phyloP scores from a whole-genome alignment of 2,888 invertebrate species.

The Trypoxylon attenuatum region DNA sequence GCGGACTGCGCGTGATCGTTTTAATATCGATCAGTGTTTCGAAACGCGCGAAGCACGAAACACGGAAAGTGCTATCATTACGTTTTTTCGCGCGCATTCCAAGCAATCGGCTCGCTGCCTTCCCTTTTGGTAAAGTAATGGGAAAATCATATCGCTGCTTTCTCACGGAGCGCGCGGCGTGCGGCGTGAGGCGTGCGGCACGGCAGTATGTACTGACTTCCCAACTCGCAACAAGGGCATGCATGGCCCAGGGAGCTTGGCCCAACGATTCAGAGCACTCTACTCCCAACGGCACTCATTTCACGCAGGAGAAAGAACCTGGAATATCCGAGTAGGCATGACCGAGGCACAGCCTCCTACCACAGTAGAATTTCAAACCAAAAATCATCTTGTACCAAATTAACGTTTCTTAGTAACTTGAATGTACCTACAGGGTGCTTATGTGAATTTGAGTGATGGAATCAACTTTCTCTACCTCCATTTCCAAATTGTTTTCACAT shows the following conservation, averaged over 20 bases:
- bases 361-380: constrained; percentile 10
- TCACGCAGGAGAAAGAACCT: constrained; percentile 5
- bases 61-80: constrained; percentile 3
- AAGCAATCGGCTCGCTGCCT: constrained; percentile 19
- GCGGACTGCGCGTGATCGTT: constrained; percentile 23
- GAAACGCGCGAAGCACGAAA: constrained; percentile 11
- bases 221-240: constrained; percentile 14
- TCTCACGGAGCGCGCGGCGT: constrained; percentile 28
- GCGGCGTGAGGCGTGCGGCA: background rate
- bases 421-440: too few relatives aligned
- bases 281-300: constrained; percentile 6
- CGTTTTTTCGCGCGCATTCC: constrained; percentile 37
- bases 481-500: too few relatives aligned
- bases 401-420: too few relatives aligned
- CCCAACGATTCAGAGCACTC: background rate
- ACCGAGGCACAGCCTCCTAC: background rate
- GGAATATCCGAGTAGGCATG: background rate
- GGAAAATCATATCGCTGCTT: constrained; percentile 28
- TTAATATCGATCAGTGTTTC: constrained; percentile 38
- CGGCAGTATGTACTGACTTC: too few relatives aligned
- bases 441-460: too few relatives aligned
- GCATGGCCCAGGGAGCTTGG: background rate
- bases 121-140: constrained; percentile 15
- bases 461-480: too few relatives aligned
- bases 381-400: background rate